Evolutionary conservation across 92 coral and sea anemone species (phyloP).

Genomic region (Epizoanthus fatuus): DNA sequence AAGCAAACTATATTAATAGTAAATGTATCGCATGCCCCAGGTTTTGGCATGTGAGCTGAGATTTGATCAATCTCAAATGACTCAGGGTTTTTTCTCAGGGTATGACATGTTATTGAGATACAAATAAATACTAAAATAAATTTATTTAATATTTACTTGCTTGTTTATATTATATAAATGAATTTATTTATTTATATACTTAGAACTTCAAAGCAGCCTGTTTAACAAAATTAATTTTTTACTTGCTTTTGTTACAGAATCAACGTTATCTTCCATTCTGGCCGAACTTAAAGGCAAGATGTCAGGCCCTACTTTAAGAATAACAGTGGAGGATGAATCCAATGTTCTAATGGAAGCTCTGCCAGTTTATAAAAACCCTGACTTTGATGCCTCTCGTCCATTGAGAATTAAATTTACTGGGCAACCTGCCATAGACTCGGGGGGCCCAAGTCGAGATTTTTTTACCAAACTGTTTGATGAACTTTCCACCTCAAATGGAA

Average conservation of each 20-base stretch:
- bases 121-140: no score
- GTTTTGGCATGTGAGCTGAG: no score
- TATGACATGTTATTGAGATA: no score
- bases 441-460: constrained; percentile 67
- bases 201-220: no score
- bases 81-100: no score
- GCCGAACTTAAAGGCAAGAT: constrained; percentile 41
- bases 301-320: constrained; percentile 48
- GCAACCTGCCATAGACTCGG: constrained; percentile 60
- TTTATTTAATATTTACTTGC: no score
- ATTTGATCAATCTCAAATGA: no score
- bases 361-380: constrained; percentile 48
- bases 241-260: constrained; percentile 36
- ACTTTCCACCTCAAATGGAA: constrained; percentile 29
- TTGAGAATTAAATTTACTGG: constrained; percentile 38
- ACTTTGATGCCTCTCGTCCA: constrained; percentile 52
- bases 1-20: no score
- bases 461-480: constrained; percentile 52
- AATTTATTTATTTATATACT: no score
- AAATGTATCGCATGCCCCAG: no score
- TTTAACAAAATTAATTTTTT: neutral
- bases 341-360: constrained; percentile 43
- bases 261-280: constrained; percentile 52
- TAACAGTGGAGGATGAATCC: constrained; percentile 42
- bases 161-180: no score